Conservation (phyloP, 2,888 invertebrate genomes). For the Drosophila emarginata region DNA sequence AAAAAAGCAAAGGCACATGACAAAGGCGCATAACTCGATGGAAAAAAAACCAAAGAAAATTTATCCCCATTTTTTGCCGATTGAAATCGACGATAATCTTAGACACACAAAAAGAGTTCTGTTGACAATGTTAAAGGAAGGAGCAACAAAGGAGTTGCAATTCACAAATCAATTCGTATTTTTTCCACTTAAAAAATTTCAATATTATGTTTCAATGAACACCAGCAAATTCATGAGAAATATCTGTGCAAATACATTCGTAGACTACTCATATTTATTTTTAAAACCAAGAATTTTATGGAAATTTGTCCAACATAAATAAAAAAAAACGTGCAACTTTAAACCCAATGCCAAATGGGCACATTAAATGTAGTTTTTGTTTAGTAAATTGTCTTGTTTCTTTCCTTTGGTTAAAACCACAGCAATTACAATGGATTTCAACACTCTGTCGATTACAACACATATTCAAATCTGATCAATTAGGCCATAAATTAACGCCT, state of each 20-base stretch:
- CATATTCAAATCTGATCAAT: slow-evolving; percentile 70
- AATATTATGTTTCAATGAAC: neutral
- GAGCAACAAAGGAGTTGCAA: neutral
- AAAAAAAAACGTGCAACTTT: too few species aligned
- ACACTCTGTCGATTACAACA: slow-evolving; percentile 48
- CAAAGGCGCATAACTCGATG: too few species aligned
- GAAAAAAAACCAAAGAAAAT: neutral
- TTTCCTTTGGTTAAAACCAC: neutral
- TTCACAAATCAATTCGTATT: neutral
- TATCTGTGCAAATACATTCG: neutral
- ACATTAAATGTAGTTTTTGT: neutral
- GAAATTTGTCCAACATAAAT: too few species aligned
- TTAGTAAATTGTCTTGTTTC: neutral
- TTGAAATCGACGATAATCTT: neutral
- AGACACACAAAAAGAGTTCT: neutral
- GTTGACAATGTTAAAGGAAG: neutral
- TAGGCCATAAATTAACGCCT: slow-evolving; percentile 75
- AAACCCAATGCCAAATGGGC: neutral
- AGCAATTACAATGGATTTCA: slow-evolving; percentile 44
- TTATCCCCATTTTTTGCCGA: neutral
- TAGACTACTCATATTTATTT: too few species aligned
- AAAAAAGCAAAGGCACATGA: too few species aligned
- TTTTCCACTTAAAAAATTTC: neutral
- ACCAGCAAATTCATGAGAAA: neutral
- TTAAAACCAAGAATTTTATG: too few species aligned